Conservation (phyloP, 53 echinoderm and acorn worm species). For the Glandiceps talaboti region DNA sequence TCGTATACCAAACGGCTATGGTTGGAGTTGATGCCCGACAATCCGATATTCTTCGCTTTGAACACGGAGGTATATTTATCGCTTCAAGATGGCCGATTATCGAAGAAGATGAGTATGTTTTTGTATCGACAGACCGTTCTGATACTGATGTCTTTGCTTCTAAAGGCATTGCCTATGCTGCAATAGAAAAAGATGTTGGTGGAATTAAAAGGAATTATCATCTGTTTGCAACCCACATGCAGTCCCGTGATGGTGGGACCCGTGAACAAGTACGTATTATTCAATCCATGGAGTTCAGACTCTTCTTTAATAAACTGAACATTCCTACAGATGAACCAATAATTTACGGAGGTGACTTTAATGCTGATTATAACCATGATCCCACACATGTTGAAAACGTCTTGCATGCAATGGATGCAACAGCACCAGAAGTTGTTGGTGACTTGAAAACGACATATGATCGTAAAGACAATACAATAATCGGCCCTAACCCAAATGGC, state of each 20-base stretch:
- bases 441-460: conserved; percentile 53
- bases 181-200: conserved; percentile 44
- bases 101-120: conserved; percentile 35
- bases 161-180: conserved; percentile 68
- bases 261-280: conserved; percentile 33
- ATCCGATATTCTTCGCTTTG: conserved; percentile 14
- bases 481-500: conserved; percentile 7
- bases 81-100: conserved; percentile 86
- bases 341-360: conserved; percentile 74
- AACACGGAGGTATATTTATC: conserved; percentile 76
- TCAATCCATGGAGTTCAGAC: conserved; percentile 55
- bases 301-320: conserved; percentile 37
- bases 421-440: conserved; percentile 38
- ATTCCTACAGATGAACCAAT: conserved; percentile 55
- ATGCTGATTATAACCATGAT: conserved; percentile 45
- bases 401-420: conserved; percentile 41
- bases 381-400: conserved; percentile 46
- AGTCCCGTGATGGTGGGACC: conserved; percentile 40
- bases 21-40: conserved; percentile 36
- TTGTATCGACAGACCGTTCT: conserved; percentile 27
- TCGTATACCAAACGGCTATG: not conserved
- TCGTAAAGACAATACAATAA: conserved; percentile 42
- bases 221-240: conserved; percentile 85
- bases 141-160: conserved; percentile 51
- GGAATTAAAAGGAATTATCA: conserved; percentile 35